These are phyloP conservation scores for Myotis pilosus DNA, from an alignment of 2,797 vertebrate genomes.

Conservation along the genomic window DNA sequence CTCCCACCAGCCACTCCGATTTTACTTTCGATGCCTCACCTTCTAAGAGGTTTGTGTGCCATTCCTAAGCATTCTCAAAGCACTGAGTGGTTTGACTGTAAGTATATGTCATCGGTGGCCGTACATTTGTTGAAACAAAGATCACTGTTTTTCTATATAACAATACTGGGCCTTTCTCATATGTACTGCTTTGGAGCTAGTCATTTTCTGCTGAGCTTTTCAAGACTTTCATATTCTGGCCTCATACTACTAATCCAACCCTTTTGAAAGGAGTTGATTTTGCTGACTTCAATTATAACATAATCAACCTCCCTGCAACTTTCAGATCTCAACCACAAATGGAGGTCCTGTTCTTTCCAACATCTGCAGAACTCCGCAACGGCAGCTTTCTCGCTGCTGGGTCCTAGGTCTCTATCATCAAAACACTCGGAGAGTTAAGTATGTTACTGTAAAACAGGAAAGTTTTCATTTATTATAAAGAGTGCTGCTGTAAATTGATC, in stretches of 20 bases:
- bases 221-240: neutral
- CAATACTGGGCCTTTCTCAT: neutral
- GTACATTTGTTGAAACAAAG: neutral
- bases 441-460: neutral
- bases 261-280: neutral
- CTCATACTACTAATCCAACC: neutral
- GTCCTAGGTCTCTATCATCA: neutral
- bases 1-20: neutral
- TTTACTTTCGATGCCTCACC: neutral
- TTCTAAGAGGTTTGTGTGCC: neutral
- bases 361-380: neutral
- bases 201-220: neutral
- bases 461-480: neutral
- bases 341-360: neutral
- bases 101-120: neutral
- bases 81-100: neutral
- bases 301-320: neutral
- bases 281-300: neutral
- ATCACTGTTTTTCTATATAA: neutral
- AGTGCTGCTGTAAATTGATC: neutral
- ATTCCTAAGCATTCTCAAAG: neutral
- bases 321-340: neutral
- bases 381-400: neutral
- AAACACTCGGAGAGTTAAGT: neutral
- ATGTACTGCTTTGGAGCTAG: neutral